phyloP scores from a whole-genome alignment of 2,113 vertebrate species.

The Lanius ludovicianus region DNA sequence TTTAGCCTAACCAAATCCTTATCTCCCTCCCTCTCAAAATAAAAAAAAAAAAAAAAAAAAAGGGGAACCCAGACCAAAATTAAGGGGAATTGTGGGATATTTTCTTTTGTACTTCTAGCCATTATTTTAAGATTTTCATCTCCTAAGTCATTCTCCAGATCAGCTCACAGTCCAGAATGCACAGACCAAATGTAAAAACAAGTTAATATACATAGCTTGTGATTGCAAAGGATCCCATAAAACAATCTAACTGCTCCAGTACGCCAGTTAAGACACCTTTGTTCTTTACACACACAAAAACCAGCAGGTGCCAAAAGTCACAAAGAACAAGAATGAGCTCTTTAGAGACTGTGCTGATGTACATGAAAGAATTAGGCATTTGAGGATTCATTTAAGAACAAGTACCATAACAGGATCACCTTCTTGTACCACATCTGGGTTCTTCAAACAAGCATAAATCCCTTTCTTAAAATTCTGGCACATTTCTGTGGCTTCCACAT shows the following conservation, averaged over 20 bases:
- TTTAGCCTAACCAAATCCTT: not conserved
- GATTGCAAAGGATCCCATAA: not conserved
- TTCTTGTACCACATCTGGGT: not conserved
- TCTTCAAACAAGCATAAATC: not conserved
- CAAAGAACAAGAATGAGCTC: not conserved
- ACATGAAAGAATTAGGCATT: not conserved
- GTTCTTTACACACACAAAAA: not conserved
- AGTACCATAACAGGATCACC: not conserved
- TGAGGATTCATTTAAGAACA: not conserved
- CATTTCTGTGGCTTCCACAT: not conserved
- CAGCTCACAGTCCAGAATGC: not conserved
- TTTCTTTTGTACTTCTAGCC: not conserved
- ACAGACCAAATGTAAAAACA: not conserved
- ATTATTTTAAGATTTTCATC: not conserved
- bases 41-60: not conserved
- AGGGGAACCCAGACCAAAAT: not conserved
- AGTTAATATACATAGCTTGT: rapidly evolving
- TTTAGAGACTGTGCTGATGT: not conserved
- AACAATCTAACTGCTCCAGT: not conserved
- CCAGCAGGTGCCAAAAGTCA: not conserved
- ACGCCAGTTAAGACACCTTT: not conserved
- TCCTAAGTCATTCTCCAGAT: not conserved
- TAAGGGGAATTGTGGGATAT: not conserved
- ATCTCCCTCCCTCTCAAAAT: not conserved
- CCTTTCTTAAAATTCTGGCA: not conserved